A percentile compares a stretch with the other conserved stretches of the same genome.
phyloP scores from a whole-genome alignment of 2,888 invertebrate species.

The Mimachlamys varia region DNA sequence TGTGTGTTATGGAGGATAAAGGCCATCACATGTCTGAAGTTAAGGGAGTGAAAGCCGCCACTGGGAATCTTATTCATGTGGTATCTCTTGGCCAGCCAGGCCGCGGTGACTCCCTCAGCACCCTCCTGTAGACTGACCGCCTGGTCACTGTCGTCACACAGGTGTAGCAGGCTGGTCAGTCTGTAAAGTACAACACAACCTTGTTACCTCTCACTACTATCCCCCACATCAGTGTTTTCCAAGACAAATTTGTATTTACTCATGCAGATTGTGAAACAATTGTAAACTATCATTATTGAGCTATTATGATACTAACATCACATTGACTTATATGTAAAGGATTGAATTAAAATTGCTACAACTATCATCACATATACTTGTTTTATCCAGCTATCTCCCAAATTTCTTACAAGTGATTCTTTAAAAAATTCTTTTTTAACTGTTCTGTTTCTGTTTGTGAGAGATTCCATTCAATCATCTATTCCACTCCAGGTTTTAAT shows the following conservation, averaged over 20 bases:
- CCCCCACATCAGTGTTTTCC: no score
- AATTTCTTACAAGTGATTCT: background rate
- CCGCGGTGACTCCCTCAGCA: slow-evolving; percentile 66
- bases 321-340: no score
- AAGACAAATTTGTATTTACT: no score
- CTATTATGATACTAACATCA: no score
- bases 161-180: slow-evolving; percentile 61
- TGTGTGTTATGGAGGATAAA: slow-evolving; percentile 77
- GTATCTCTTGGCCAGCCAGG: slow-evolving; percentile 76
- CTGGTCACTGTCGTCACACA: slow-evolving; percentile 71
- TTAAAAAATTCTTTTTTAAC: background rate
- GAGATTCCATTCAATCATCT: no score
- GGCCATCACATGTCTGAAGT: slow-evolving; percentile 79
- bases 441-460: background rate
- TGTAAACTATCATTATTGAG: no score
- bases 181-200: slow-evolving; percentile 50
- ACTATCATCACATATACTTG: no score
- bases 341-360: no score
- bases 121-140: slow-evolving; percentile 64
- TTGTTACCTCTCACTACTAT: background rate
- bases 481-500: no score
- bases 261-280: no score
- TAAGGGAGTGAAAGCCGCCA: slow-evolving; percentile 80
- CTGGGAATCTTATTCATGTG: slow-evolving; percentile 74
- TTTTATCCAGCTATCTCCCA: no score